Base-by-base conservation (phyloP, 2,888 invertebrate genomes). In the Myopa tessellatipennis region DNA sequence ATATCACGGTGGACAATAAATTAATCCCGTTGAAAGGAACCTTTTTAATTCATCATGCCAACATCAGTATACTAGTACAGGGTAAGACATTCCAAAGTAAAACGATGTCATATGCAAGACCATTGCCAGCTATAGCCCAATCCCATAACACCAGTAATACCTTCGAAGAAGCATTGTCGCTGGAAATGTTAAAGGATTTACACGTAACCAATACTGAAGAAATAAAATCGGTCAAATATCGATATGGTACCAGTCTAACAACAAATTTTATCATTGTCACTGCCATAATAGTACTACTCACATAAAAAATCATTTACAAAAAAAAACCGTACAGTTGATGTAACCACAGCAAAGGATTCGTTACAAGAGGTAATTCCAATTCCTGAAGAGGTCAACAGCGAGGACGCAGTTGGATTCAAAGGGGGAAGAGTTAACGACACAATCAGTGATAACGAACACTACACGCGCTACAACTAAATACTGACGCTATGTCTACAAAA, bases 101-200 rank as follows among this genome's bases (percentile, higher is more conserved):
- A 63, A 63, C 36, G 26, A 63, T 74, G 45, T 74, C 73, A 34
- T 40, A 45, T 5, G 61, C 73, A 7, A 73, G 65, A 65, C 38
- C 65, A 65, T 65, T 65, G 34, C 65, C 65, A 65, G 73, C 73
- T 8, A 74, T 74, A 63, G 74, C 65, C 6, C 74, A 61, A 74
- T n/a, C 74, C 0, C 6, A 63, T 7, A 74, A 74, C 65, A 50
- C 45, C 18, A 40, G 65, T 45, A 74, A 74, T 45, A 63, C 50
- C 12, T 74, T 74, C 38, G 38, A 63, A 63, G 74, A 74, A 74
- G 63, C 45, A 0, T 65, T 45, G 18, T 74, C 74, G 12, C 45
- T 74, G 63, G 74, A 74, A 18, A 74, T 63, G 18, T 18, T 72
- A 38, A 72, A 63, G 63, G 65, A 65, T 26, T 63, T 74, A 16